A percentile compares a stretch with the other conserved stretches of the same genome.
Evolutionary conservation across 2,888 invertebrate species (phyloP).

Genomic region (Agonopterix arenella): DNA sequence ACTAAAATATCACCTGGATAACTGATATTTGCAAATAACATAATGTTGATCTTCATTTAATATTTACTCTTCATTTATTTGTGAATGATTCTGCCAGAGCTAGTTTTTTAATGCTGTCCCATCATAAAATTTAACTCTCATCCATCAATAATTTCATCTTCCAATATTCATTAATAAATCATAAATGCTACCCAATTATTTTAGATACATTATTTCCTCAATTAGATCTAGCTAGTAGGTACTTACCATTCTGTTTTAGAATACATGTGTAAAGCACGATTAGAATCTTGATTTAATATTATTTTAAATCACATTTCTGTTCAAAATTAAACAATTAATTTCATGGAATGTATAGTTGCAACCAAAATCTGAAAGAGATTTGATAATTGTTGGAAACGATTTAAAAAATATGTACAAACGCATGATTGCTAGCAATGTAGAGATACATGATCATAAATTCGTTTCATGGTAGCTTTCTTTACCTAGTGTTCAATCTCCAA

Average conservation of each 20-base stretch:
- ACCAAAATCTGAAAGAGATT: too few relatives aligned
- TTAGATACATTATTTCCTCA: constrained; percentile 41
- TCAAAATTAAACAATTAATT: constrained; percentile 3
- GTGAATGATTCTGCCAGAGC: constrained; percentile 2
- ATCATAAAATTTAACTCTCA: constrained; percentile 6
- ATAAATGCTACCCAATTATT: constrained; percentile 13
- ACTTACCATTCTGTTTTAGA: constrained; percentile 9
- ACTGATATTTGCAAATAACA: constrained; percentile 24
- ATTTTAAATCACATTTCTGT: neutral
- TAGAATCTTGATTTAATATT: neutral
- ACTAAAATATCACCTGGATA: neutral
- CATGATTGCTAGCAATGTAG: constrained; percentile 23
- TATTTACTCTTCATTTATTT: neutral
- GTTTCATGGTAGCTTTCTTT: constrained; percentile 7
- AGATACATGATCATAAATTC: constrained; percentile 13
- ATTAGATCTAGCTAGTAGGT: constrained; percentile 39
- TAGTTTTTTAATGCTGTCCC: constrained; percentile 15
- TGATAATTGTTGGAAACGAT: too few relatives aligned
- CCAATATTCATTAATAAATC: constrained; percentile 10
- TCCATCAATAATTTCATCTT: constrained; percentile 14
- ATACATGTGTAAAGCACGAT: neutral
- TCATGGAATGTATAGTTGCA: too few relatives aligned
- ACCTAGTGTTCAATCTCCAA: constrained; percentile 42
- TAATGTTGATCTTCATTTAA: neutral
- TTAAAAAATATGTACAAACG: constrained; percentile 2